Evolutionary conservation across 2,888 invertebrate species (phyloP).

Genomic region (Barypeithes pellucidus): DNA sequence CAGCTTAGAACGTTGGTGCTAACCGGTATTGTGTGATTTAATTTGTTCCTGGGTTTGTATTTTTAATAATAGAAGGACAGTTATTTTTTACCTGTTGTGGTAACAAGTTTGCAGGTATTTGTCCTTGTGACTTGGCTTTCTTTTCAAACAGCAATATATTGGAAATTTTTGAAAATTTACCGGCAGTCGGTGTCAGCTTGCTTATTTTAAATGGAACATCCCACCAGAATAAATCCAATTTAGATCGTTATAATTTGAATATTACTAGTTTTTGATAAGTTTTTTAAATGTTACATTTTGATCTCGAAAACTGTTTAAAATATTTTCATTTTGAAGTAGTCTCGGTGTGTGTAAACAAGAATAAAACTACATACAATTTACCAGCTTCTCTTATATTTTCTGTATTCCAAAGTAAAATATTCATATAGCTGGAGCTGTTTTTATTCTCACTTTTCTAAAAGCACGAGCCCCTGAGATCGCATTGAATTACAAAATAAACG

Average conservation of each 20-base stretch:
- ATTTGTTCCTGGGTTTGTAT: neutral
- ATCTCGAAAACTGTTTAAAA: too few relatives aligned
- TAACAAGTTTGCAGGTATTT: too few relatives aligned
- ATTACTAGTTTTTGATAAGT: too few relatives aligned
- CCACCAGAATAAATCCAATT: too few relatives aligned
- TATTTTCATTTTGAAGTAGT: neutral
- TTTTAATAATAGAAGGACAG: neutral
- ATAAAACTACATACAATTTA: neutral
- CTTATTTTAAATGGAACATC: too few relatives aligned
- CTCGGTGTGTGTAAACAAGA: neutral
- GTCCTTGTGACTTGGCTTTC: too few relatives aligned
- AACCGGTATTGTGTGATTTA: constrained; percentile 13
- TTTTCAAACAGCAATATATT: too few relatives aligned
- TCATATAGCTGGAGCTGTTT: constrained; percentile 9
- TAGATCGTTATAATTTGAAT: too few relatives aligned
- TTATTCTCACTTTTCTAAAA: constrained; percentile 18
- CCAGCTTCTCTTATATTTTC: too few relatives aligned
- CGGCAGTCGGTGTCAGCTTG: too few relatives aligned
- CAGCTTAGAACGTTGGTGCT: neutral
- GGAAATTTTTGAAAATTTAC: too few relatives aligned
- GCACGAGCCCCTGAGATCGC: constrained; percentile 1
- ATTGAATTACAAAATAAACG: constrained; percentile 27
- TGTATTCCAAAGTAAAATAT: neutral
- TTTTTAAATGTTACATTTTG: too few relatives aligned
- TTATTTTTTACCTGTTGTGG: neutral